Evolutionary conservation across 2,888 invertebrate species (phyloP).

Genomic region (Xestia c-nigrum): DNA sequence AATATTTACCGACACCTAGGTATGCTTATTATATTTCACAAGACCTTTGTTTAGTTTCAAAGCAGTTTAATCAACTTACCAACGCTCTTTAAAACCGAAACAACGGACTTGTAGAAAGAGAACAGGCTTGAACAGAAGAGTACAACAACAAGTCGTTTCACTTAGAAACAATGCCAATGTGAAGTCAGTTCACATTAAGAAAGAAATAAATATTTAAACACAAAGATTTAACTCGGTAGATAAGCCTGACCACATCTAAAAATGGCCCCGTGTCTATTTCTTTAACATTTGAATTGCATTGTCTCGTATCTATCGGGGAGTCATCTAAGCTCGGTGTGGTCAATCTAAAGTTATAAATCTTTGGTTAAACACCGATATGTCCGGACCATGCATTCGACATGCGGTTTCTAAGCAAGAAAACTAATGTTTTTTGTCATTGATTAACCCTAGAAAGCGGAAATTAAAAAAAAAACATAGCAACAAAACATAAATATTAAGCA

Average conservation of each 20-base stretch:
- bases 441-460: slow-evolving; percentile 62
- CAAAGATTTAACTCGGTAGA: slow-evolving; percentile 11
- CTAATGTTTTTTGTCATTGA: slow-evolving; percentile 57
- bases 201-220: slow-evolving; percentile 27
- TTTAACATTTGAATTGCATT: background rate
- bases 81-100: background rate
- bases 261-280: background rate
- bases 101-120: slow-evolving; percentile 14
- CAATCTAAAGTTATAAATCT: slow-evolving; percentile 4
- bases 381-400: slow-evolving; percentile 60
- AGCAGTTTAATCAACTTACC: background rate
- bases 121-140: slow-evolving; percentile 24
- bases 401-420: slow-evolving; percentile 61
- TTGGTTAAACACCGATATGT: slow-evolving; percentile 32
- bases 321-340: background rate
- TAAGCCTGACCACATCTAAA: background rate
- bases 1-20: slow-evolving; percentile 55
- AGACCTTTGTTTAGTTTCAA: slow-evolving; percentile 13
- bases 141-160: slow-evolving; percentile 46
- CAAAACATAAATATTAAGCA: slow-evolving; percentile 49
- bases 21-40: background rate
- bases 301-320: background rate
- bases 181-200: slow-evolving; percentile 42
- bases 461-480: slow-evolving; percentile 54
- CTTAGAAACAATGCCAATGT: slow-evolving; percentile 56